phyloP scores from a whole-genome alignment of 2,888 invertebrate genomes.

The Philhelius pedissequus region DNA sequence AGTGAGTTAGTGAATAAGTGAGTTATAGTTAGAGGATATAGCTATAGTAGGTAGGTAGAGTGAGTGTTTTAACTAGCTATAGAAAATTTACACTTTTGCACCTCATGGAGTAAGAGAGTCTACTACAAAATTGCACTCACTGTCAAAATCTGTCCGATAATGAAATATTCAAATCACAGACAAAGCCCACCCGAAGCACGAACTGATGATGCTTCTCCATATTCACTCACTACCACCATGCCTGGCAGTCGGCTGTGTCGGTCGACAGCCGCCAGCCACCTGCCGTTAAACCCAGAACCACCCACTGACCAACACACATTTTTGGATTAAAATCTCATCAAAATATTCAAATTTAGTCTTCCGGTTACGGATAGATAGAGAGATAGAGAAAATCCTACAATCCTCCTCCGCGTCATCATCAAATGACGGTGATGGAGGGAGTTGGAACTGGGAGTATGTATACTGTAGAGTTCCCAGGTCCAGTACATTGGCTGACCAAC shows the following conservation, averaged over 20 bases:
- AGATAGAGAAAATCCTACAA: conserved; percentile 65
- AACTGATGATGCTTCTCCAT: conserved; percentile 1
- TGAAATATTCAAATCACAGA: conserved; percentile 67
- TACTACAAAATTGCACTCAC: conserved; percentile 58
- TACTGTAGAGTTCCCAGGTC: neutral
- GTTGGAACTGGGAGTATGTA: neutral
- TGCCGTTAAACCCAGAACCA: too few species aligned
- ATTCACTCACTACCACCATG: neutral
- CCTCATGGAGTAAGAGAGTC: conserved; percentile 7
- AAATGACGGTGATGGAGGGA: neutral
- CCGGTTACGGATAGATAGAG: conserved; percentile 66
- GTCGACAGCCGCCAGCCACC: neutral
- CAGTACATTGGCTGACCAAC: conserved; percentile 58
- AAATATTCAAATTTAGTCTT: conserved; percentile 69
- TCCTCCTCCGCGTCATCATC: conserved; percentile 32
- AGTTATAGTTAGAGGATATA: neutral
- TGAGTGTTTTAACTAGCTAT: neutral
- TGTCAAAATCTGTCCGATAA: conserved; percentile 68
- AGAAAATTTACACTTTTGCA: conserved; percentile 54
- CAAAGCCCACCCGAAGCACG: neutral
- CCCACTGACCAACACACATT: conserved; percentile 38
- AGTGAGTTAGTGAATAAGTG: conserved; percentile 5
- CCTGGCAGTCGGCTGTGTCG: too few species aligned
- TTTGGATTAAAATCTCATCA: conserved; percentile 68
- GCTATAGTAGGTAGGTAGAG: neutral